Evolutionary conservation across 2,113 vertebrate genomes (phyloP).

Genomic region (Ovis canadensis): DNA sequence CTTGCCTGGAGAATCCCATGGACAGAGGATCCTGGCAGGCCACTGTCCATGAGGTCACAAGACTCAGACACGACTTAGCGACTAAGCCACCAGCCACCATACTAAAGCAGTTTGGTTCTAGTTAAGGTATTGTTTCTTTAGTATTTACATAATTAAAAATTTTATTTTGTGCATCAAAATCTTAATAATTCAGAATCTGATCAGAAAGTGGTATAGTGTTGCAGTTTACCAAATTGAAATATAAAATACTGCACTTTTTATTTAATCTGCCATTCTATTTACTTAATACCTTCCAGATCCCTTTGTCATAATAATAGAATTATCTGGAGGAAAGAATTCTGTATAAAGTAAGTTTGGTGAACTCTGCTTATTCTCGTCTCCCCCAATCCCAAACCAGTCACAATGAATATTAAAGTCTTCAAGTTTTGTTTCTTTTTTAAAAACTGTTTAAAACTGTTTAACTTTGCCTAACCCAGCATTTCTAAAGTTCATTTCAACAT

Average conservation of each 20-base stretch:
- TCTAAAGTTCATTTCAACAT: slow-evolving; percentile 11
- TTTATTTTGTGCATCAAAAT: neutral
- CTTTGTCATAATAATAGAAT: neutral
- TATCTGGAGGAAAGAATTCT: neutral
- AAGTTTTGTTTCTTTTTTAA: neutral
- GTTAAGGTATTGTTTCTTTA: neutral
- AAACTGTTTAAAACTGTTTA: neutral
- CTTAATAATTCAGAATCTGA: neutral
- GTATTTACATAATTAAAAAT: neutral
- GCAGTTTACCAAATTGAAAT: neutral
- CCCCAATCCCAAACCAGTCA: neutral
- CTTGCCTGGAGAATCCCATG: neutral
- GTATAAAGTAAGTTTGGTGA: neutral
- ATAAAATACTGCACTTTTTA: neutral
- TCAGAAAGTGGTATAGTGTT: neutral
- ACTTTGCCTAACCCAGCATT: neutral
- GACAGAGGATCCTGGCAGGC: neutral
- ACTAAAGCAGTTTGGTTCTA: neutral
- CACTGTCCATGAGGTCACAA: neutral
- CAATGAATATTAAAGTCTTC: neutral
- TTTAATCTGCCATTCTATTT: neutral
- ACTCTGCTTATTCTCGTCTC: neutral
- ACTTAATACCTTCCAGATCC: neutral
- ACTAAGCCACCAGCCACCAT: neutral
- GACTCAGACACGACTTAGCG: neutral